These are phyloP conservation scores for Drosophila pseudotakahashii DNA, from an alignment of 2,888 invertebrate genomes.

Conservation along the genomic window DNA sequence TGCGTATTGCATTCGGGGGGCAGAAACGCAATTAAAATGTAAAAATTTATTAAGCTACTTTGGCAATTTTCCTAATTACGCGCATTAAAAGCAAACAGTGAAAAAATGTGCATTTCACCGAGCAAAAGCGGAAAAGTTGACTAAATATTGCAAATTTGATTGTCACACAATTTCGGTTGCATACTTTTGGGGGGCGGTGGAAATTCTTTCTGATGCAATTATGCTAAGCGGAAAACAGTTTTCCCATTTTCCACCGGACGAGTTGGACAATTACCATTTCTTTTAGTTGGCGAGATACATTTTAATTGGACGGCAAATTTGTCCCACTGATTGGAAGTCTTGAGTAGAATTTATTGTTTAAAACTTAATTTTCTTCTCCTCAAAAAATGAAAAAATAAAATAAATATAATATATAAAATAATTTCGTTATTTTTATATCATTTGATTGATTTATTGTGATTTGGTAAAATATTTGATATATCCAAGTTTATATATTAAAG, in stretches of 20 bases:
- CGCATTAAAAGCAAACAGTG: conserved; percentile 34
- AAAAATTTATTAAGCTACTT: conserved; percentile 53
- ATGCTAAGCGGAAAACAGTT: conserved; percentile 22
- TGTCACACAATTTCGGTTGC: conserved; percentile 14
- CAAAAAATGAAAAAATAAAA: no score
- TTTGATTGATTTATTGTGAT: no score
- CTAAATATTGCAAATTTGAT: conserved; percentile 38
- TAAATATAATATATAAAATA: no score
- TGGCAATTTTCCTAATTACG: conserved; percentile 56
- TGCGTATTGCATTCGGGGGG: neutral
- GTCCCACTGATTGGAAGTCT: neutral
- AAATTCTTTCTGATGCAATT: conserved; percentile 7
- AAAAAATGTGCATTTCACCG: conserved; percentile 12
- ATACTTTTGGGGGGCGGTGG: conserved; percentile 15
- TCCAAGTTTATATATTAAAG: no score
- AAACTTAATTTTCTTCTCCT: no score
- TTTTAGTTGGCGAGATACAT: neutral
- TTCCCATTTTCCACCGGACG: conserved; percentile 1
- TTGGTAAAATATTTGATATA: no score
- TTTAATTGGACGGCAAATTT: neutral
- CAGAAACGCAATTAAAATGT: conserved; percentile 52
- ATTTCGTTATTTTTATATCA: no score
- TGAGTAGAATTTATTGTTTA: no score
- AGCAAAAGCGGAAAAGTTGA: conserved; percentile 11
- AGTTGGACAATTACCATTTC: conserved; percentile 3